Evolutionary conservation across 2,888 invertebrate species (phyloP).

Genomic region (Xanthostigma xanthostigma): DNA sequence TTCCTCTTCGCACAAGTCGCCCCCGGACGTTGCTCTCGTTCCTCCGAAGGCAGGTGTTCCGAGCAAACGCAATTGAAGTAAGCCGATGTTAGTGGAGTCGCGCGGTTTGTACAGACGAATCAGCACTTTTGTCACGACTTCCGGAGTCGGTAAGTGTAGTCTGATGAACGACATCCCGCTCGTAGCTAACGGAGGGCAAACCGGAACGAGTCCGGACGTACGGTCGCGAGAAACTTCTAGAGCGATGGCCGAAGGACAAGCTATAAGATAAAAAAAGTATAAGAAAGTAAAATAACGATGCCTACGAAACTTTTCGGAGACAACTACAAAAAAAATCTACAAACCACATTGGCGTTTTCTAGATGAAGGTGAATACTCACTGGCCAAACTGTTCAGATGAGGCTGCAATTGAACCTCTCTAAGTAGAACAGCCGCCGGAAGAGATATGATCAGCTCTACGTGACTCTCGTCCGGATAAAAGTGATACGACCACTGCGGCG

Average conservation of each 20-base stretch:
- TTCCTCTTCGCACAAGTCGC: constrained; percentile 36
- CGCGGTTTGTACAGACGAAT: constrained; percentile 63
- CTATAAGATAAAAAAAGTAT: constrained; percentile 26
- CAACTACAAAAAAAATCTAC: constrained; percentile 1
- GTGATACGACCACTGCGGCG: constrained; percentile 92
- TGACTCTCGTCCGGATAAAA: constrained; percentile 83
- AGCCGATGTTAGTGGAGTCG: constrained; percentile 78
- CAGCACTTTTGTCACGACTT: constrained; percentile 73
- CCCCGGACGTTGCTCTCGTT: constrained; percentile 17
- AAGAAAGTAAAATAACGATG: background rate
- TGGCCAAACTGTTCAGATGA: constrained; percentile 67
- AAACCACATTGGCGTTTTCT: background rate
- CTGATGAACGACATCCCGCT: constrained; percentile 79
- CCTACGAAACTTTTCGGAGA: background rate
- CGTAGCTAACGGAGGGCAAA: constrained; percentile 73
- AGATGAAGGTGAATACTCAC: constrained; percentile 28
- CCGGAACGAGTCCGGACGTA: constrained; percentile 59
- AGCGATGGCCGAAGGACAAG: constrained; percentile 79
- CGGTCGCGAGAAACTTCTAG: constrained; percentile 71
- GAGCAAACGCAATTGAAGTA: constrained; percentile 71
- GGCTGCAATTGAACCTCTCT: constrained; percentile 80
- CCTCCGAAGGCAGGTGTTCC: constrained; percentile 75
- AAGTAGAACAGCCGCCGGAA: constrained; percentile 78
- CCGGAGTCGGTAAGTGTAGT: constrained; percentile 65
- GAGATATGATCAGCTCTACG: constrained; percentile 70